Conservation (phyloP, 2,113 vertebrate species). For the Indicator maculatus region DNA sequence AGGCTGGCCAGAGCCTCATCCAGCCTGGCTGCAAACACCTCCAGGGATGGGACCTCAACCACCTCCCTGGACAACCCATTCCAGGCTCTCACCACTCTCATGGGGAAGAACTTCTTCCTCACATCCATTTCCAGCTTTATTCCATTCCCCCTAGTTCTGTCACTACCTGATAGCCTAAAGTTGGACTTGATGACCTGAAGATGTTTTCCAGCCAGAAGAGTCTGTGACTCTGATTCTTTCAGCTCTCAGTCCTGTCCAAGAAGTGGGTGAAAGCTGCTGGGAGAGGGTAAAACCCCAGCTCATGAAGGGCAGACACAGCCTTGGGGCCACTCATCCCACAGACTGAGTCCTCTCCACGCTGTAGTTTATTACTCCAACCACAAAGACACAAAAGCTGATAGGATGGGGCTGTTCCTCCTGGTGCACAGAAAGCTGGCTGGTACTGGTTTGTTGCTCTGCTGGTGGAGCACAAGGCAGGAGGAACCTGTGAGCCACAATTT, state of each 20-base stretch:
- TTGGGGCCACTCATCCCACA: accelerated
- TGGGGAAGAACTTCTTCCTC: too few relatives aligned
- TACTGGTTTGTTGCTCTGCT: background rate
- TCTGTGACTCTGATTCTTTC: background rate
- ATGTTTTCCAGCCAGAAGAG: too few relatives aligned
- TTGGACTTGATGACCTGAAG: too few relatives aligned
- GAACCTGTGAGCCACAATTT: background rate
- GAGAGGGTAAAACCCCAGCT: background rate
- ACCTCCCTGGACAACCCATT: too few relatives aligned
- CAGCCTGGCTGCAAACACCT: too few relatives aligned
- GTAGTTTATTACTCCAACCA: background rate
- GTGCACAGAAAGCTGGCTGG: background rate
- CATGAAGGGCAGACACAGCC: background rate
- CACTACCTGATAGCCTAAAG: too few relatives aligned
- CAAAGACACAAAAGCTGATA: background rate
- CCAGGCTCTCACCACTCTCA: too few relatives aligned
- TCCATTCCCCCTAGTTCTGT: too few relatives aligned
- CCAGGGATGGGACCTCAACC: too few relatives aligned
- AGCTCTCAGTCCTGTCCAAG: background rate
- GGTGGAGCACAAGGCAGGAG: background rate
- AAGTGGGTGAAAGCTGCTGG: background rate
- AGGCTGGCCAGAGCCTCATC: too few relatives aligned
- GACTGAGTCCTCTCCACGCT: background rate
- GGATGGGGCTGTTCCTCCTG: background rate
- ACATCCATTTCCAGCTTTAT: too few relatives aligned